A percentile compares a stretch with the other conserved stretches of the same genome.
phyloP scores from a whole-genome alignment of 2,797 vertebrate species.

The Urophycis tenuis region DNA sequence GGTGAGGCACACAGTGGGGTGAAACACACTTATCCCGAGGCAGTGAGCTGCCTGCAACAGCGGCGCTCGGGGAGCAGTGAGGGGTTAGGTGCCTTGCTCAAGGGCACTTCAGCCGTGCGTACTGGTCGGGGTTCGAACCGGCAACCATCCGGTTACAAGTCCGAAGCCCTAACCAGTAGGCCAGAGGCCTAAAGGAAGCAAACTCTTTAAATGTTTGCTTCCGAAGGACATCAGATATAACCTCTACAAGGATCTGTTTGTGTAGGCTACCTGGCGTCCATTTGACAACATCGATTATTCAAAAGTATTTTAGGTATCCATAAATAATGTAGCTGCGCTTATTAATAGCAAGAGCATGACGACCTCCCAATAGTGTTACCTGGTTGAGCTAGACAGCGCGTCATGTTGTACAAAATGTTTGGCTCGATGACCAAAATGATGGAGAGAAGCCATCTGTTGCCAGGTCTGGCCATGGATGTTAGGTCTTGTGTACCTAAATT shows the following conservation, averaged over 20 bases:
- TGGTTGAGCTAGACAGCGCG: constrained; percentile 5
- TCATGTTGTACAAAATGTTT: background rate
- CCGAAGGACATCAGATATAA: no score
- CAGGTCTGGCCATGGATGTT: constrained; percentile 48
- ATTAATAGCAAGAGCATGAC: background rate
- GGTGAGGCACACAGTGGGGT: no score
- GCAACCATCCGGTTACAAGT: no score
- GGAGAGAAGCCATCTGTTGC: constrained; percentile 38
- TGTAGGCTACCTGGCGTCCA: background rate
- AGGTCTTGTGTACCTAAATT: constrained; percentile 11
- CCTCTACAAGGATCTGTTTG: background rate
- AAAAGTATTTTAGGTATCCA: background rate
- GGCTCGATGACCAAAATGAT: constrained; percentile 36
- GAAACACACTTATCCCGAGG: no score
- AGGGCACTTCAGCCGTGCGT: no score
- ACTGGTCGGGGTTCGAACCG: no score
- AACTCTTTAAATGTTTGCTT: background rate
- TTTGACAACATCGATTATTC: background rate
- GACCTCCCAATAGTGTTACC: constrained; percentile 33
- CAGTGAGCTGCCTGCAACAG: no score
- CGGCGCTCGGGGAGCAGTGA: no score
- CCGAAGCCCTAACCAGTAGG: no score
- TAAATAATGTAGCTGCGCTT: background rate
- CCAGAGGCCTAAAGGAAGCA: no score
- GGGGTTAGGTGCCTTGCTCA: no score